Evolutionary conservation across 2,888 invertebrate genomes (phyloP).

Genomic region (Scelioninae gen. 1): DNA sequence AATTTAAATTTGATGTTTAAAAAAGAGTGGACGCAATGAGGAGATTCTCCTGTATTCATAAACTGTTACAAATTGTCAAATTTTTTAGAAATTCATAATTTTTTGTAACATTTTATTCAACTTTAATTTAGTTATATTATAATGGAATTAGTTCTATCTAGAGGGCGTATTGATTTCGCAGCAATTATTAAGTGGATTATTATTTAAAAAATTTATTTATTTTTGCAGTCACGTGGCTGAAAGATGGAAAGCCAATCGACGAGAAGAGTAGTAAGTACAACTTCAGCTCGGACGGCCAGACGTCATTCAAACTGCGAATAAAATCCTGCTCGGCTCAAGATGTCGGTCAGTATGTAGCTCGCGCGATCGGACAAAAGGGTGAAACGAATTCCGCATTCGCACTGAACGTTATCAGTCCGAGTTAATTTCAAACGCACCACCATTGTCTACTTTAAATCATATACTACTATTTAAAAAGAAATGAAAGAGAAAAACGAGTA

Average conservation of each 20-base stretch:
- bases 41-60: no score
- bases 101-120: no score
- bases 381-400: conserved; percentile 94
- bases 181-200: no score
- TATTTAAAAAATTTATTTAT: conserved; percentile 18
- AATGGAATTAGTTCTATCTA: no score
- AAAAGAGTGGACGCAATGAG: no score
- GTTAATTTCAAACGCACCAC: conserved; percentile 83
- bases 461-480: conserved; percentile 30
- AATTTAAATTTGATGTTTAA: no score
- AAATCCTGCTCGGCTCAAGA: conserved; percentile 90
- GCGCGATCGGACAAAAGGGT: conserved; percentile 93
- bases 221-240: conserved; percentile 90
- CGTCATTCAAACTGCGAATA: conserved; percentile 91
- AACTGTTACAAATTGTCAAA: no score
- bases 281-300: conserved; percentile 92
- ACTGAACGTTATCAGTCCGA: conserved; percentile 89
- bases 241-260: conserved; percentile 95
- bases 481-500: conserved; percentile 6
- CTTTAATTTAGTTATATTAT: no score
- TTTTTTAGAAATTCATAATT: no score
- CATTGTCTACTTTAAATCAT: conserved; percentile 39
- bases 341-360: conserved; percentile 94
- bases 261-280: conserved; percentile 91
- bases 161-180: no score